phyloP scores from a whole-genome alignment of 2,797 vertebrate species.

The Dryobates pubescens region DNA sequence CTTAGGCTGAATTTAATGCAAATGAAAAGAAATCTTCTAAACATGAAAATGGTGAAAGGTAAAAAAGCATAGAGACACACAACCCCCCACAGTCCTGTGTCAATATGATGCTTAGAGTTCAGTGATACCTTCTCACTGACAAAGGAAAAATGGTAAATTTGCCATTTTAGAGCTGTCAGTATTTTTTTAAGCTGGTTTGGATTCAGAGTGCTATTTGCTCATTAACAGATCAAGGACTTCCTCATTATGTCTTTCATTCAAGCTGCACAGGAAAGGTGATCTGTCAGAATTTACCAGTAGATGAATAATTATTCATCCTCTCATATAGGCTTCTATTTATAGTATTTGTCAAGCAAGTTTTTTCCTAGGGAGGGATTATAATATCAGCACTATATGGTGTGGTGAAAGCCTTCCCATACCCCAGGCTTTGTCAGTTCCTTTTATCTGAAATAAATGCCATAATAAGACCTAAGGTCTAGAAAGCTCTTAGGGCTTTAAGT shows the following conservation, averaged over 20 bases:
- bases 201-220: constrained; percentile 4
- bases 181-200: constrained; percentile 11
- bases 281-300: constrained; percentile 33
- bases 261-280: constrained; percentile 1
- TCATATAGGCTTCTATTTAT: not conserved
- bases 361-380: not conserved
- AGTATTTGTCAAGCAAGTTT: constrained; percentile 20
- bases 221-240: constrained; percentile 36
- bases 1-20: not conserved
- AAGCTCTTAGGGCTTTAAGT: constrained; percentile 1
- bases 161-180: not conserved
- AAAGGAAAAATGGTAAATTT: not conserved
- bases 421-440: not conserved
- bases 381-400: not conserved
- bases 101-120: not conserved
- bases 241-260: constrained; percentile 26
- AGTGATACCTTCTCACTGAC: not conserved
- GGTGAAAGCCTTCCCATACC: constrained; percentile 1
- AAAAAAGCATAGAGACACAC: not conserved
- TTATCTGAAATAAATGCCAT: constrained; percentile 29
- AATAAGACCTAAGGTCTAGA: constrained; percentile 1
- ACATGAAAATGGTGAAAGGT: not conserved
- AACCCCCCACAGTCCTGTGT: not conserved
- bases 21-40: not conserved
- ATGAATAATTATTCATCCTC: constrained; percentile 32